Conservation (phyloP, 2,113 vertebrate genomes). For the Elachura formosa region DNA sequence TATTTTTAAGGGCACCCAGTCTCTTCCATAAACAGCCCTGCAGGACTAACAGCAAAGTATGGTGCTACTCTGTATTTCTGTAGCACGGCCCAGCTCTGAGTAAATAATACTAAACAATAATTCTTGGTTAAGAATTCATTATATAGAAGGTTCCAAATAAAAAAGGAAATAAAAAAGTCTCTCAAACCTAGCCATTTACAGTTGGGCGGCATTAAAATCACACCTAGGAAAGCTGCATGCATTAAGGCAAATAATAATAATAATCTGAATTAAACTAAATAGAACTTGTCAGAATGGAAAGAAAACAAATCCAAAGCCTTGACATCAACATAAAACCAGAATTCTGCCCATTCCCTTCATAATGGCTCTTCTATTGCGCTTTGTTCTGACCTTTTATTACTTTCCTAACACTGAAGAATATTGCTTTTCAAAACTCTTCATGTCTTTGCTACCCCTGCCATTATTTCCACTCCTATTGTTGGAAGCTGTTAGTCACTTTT, state of each 20-base stretch:
- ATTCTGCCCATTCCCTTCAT: conserved; percentile 49
- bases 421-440: conserved; percentile 66
- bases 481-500: conserved; percentile 19
- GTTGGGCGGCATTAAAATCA: conserved; percentile 59
- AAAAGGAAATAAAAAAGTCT: neutral
- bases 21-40: neutral
- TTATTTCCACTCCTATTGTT: conserved; percentile 58
- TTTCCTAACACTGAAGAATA: conserved; percentile 65
- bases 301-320: conserved; percentile 68
- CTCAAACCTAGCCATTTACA: conserved; percentile 57
- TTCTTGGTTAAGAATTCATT: conserved; percentile 49
- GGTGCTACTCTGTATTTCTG: neutral
- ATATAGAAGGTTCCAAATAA: conserved; percentile 8
- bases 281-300: conserved; percentile 68
- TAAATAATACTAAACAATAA: conserved; percentile 34
- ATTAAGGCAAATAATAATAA: conserved; percentile 47
- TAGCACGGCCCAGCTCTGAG: neutral
- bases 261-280: conserved; percentile 46
- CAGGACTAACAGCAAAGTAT: neutral
- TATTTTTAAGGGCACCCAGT: neutral
- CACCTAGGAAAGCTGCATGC: conserved; percentile 55
- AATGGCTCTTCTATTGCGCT: conserved; percentile 64
- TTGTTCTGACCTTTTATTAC: conserved; percentile 67
- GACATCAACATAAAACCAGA: conserved; percentile 71
- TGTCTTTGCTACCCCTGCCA: conserved; percentile 49